Base-by-base conservation (phyloP, 2,113 vertebrate genomes). In the Oceanites oceanicus region DNA sequence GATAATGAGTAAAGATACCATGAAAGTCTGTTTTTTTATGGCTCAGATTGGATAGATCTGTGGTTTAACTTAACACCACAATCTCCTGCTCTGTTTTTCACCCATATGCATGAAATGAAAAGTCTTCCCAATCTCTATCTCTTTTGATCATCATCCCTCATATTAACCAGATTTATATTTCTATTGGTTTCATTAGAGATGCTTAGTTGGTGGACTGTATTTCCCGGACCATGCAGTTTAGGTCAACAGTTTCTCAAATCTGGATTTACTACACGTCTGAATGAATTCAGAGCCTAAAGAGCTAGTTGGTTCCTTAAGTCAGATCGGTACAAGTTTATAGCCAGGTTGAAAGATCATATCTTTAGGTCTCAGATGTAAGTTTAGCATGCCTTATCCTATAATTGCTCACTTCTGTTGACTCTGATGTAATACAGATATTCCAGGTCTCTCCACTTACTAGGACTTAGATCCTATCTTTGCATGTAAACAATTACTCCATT, bases 1-100 rank as follows among this genome's bases (percentile, higher is more conserved):
- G 21, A 32, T 52, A n/a, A 66, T 56, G 6, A 56, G 2, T 87
- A 62, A 52, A 52, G 6, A 42, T 26, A 71, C 3, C 7, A 29
- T 40, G 8, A 23, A 19, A n/a, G 2, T 53, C 38, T 40, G 23
- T 0, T 0, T 13, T 84, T 88, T 67, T 53, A 13, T 47, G 10
- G 8, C 13, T 65, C 8, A 63, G 9, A 29, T 47, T 73, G 30
- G 10, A 16, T 52, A 72, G 26, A 49, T 59, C 12, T 65, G 3
- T 59, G 7, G 7, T 30, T 7, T 56, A 6, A 23, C 4, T 40
- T 34, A 30, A n/a, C 27, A 58, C 9, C 20, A 23, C 16, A 58
- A 3, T 6, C 16, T 58, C 44, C 44, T 58, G 6, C 29, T 76
- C 38, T 30, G 17, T 7, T 68, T 68, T 77, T 29, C n/a, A 66